Base-by-base conservation (phyloP, 2,113 vertebrate species). In the Columbina picui region DNA sequence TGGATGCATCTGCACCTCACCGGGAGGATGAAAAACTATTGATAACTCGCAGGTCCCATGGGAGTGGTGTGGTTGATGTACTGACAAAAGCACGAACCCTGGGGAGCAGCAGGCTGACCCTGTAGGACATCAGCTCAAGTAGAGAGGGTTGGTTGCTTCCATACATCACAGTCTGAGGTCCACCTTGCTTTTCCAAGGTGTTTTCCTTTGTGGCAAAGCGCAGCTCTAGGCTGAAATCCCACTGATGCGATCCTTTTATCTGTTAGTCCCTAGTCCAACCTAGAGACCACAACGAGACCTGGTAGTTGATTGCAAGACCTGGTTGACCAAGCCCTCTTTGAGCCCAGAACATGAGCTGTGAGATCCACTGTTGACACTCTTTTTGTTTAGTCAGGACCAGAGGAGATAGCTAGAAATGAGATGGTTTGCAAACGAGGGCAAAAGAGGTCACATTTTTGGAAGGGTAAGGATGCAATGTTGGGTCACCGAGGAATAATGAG, bases 61-160 rank as follows among this genome's bases (percentile, higher is more conserved):
- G 41, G 49, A 71, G 29, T 41, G 32, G 10, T 19, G 49, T 15
- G 60, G 27, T 29, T 25, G 32, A 6, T 36, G 57, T 30, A 38
- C 29, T 15, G 8, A 10, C 6, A 45, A 77, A 43, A 4, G 13
- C 23, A 12, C 0, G 1, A 84, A 26, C 39, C 50, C 39, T 0
- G 0, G 34, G 16, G 45, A 87, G 50, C 43, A 38, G 56, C 50
- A 49, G 56, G 16, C 16, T 47, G 77, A 20, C 14, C 1, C 38
- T 6, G 14, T 13, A 50, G 22, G 55, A 4, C 20, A 77, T 57
- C 41, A 67, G 7, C 38, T 3, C 0, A 0, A 55, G 20, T 15
- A 57, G 47, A 50, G 34, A 55, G 45, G 49, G 26, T 34, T 59
- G 27, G 30, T 41, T 63, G 32, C 12, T 81, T 45, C 64, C 8